phyloP scores from a whole-genome alignment of 2,888 invertebrate genomes.

The Epinotia bilunana region DNA sequence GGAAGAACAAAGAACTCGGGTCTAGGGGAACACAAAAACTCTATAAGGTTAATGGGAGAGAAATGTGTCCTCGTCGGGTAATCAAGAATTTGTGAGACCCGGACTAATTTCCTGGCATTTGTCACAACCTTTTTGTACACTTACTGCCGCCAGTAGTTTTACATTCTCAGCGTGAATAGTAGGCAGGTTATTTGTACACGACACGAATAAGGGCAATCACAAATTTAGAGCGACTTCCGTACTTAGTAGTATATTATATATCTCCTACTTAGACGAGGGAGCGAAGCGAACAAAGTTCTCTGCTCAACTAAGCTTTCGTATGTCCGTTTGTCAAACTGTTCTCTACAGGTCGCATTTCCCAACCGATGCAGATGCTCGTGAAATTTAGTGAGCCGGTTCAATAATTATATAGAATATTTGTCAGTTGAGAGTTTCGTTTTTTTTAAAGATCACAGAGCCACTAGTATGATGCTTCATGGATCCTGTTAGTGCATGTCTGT shows the following conservation, averaged over 20 bases:
- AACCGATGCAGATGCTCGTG: no score
- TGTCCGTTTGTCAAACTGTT: no score
- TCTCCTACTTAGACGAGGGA: no score
- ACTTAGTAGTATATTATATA: not conserved
- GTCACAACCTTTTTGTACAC: constrained; percentile 57
- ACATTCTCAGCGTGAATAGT: constrained; percentile 30
- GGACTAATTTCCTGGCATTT: constrained; percentile 63
- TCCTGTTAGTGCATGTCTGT: no score
- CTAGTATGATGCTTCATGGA: no score
- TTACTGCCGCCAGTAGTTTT: constrained; percentile 33
- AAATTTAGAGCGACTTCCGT: not conserved
- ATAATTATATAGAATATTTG: no score
- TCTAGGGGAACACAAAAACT: constrained; percentile 69
- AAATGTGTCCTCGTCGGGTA: constrained; percentile 66
- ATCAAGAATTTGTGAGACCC: constrained; percentile 63
- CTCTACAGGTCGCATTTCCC: no score
- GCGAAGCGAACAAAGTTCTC: no score
- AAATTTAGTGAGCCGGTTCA: no score
- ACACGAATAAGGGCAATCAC: constrained; percentile 8
- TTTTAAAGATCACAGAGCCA: no score
- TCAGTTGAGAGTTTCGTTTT: no score
- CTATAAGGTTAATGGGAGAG: constrained; percentile 62
- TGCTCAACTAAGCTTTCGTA: no score
- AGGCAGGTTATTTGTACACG: constrained; percentile 14
- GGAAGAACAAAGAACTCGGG: constrained; percentile 66